phyloP scores from a whole-genome alignment of 2,797 vertebrate genomes.

The Rhinophrynus dorsalis region DNA sequence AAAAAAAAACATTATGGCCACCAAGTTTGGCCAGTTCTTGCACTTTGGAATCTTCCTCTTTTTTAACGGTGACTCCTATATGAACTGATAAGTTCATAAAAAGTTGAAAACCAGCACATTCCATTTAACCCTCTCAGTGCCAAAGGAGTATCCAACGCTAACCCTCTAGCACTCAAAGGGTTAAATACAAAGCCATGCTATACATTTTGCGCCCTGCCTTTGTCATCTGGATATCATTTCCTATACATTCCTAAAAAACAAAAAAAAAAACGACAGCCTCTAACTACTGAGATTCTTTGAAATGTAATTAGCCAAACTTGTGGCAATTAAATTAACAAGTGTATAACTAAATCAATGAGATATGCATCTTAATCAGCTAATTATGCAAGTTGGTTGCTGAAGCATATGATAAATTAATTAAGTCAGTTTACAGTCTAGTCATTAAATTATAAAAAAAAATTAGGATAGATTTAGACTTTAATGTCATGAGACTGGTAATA shows the following conservation, averaged over 20 bases:
- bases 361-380: slow-evolving; percentile 51
- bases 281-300: slow-evolving; percentile 22
- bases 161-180: no score
- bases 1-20: no score
- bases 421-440: slow-evolving; percentile 50
- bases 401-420: slow-evolving; percentile 51
- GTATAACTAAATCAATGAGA: slow-evolving; percentile 51
- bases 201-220: no score
- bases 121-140: no score
- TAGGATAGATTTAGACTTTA: slow-evolving; percentile 43
- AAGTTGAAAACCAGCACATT: no score
- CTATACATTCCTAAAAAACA: slow-evolving; percentile 13
- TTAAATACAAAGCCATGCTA: no score
- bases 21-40: no score
- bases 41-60: no score
- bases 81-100: no score
- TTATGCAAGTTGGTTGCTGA: slow-evolving; percentile 50
- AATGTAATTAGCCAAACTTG: slow-evolving; percentile 50
- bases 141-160: no score
- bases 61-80: no score
- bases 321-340: slow-evolving; percentile 52
- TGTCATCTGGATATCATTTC: slow-evolving; percentile 20
- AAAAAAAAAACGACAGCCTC: neutral
- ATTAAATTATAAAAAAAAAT: slow-evolving; percentile 49
- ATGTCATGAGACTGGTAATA: slow-evolving; percentile 42